These are phyloP conservation scores for Scaptomyza caliginosa DNA, from an alignment of 2,888 invertebrate genomes.

Conservation along the genomic window DNA sequence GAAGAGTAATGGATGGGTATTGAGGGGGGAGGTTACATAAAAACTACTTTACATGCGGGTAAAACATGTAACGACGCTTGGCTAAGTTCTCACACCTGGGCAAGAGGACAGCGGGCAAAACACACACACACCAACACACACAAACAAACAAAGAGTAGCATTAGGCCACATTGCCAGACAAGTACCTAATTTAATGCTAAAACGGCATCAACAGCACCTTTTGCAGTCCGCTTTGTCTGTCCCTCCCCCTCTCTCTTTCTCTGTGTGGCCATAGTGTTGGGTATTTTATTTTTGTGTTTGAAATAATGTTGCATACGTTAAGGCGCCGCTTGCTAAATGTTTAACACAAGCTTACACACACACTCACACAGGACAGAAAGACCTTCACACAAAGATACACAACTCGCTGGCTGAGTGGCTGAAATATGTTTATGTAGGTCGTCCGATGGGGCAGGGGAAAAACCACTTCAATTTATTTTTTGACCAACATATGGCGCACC, in stretches of 20 bases:
- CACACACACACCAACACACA: neutral
- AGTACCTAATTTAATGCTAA: slow-evolving; percentile 72
- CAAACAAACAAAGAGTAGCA: slow-evolving; percentile 5
- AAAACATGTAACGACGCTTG: slow-evolving; percentile 57
- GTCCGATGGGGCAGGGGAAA: slow-evolving; percentile 37
- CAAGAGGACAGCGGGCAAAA: slow-evolving; percentile 39
- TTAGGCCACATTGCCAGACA: slow-evolving; percentile 38
- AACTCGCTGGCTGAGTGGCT: slow-evolving; percentile 48
- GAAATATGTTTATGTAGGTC: slow-evolving; percentile 65
- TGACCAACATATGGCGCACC: slow-evolving; percentile 74
- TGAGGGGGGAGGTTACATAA: slow-evolving; percentile 49
- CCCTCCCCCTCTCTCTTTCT: neutral
- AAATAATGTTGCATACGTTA: slow-evolving; percentile 73
- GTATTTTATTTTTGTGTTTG: slow-evolving; percentile 64
- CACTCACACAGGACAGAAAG: slow-evolving; percentile 2
- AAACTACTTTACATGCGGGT: slow-evolving; percentile 77
- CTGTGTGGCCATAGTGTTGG: slow-evolving; percentile 49
- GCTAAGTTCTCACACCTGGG: slow-evolving; percentile 72
- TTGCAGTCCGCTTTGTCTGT: neutral
- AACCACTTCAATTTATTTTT: slow-evolving; percentile 78
- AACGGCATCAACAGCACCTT: slow-evolving; percentile 47
- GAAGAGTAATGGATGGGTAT: neutral
- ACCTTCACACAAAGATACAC: slow-evolving; percentile 44
- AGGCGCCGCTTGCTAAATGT: slow-evolving; percentile 72
- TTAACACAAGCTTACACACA: slow-evolving; percentile 39